Evolutionary conservation across 2,888 invertebrate genomes (phyloP).

Genomic region (Oligia latruncula): DNA sequence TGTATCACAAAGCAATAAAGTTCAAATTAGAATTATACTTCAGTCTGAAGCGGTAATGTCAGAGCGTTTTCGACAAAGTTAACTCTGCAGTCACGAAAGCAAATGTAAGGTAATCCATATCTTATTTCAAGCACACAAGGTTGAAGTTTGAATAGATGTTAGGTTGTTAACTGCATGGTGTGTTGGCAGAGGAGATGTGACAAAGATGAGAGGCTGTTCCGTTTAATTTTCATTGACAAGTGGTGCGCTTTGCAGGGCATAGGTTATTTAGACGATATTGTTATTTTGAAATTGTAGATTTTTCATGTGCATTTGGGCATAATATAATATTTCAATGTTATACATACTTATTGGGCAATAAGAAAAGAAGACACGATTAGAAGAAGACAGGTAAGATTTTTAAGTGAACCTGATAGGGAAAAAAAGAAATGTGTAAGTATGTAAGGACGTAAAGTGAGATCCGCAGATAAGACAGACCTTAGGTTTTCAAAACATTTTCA

Average conservation of each 20-base stretch:
- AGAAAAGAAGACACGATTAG: not conserved
- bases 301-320: slow-evolving; percentile 1
- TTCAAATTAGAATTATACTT: slow-evolving; percentile 53
- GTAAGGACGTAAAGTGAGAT: not conserved
- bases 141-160: slow-evolving; percentile 18
- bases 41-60: slow-evolving; percentile 23
- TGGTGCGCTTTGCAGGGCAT: slow-evolving; percentile 66
- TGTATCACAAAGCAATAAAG: slow-evolving; percentile 54
- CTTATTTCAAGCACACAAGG: slow-evolving; percentile 44
- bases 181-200: slow-evolving; percentile 71
- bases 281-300: slow-evolving; percentile 30
- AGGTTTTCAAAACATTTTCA: not conserved
- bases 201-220: slow-evolving; percentile 81
- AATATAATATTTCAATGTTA: not conserved
- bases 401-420: not conserved
- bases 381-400: not conserved
- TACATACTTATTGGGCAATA: not conserved
- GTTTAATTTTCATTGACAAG: slow-evolving; percentile 86
- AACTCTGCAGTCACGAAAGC: slow-evolving; percentile 21
- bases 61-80: slow-evolving; percentile 36
- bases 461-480: not conserved
- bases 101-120: not conserved
- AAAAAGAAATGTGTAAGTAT: not conserved
- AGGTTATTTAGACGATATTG: slow-evolving; percentile 53
- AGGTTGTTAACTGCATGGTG: slow-evolving; percentile 16